Base-by-base conservation (phyloP, 2,888 invertebrate species). In the Acrobasis repandana region DNA sequence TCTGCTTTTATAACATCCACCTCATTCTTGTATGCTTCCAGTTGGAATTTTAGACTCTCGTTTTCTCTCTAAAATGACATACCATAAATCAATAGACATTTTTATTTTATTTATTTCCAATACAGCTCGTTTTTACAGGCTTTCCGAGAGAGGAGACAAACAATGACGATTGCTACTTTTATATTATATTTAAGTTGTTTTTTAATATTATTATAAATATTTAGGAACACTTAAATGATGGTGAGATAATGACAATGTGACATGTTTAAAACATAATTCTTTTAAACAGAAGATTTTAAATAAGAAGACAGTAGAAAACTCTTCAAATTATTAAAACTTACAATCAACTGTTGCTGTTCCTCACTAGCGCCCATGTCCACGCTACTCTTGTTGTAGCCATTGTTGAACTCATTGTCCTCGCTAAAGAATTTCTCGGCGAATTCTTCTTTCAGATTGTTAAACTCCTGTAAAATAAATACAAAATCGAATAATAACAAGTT, bases 11-110 rank as follows among this genome's bases (percentile, higher is more conserved):
- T 94, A 46, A 98, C 93, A 73, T 97, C 97, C 57, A 98, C 96
- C 93, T 98, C 98, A 85, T 98, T 98, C 84, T 97, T 97, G 79
- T 97, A 97, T 0, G 98, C 98, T 85, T 98, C 98, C 74, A 98
- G 85, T 89, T 98, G 97, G 85, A 98, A 98, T 64, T 96, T 94
- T 36, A 98, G 92, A 70, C 96, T 96, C 74, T 98, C 98, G 80
- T 98, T 98, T 82, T 98, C 98, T 65, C 96, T 96, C 94, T 96
- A 54, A 61, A 65, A 48, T 64, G 14, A 48, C 8, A 56, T 14
- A 28, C 28, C 28, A 28, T 28, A 28, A 28, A 28, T 28, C 28
- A 28, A 28, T 5, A 28, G 8, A 28, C 28, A 28, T n/a, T n/a
- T 49, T 15, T 49, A 15, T 49, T 6, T 36, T 36, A 9, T 34